A percentile compares a stretch with the other conserved stretches of the same genome.
Conservation (phyloP, 2,888 invertebrate genomes). For the Strigamia crassipes region DNA sequence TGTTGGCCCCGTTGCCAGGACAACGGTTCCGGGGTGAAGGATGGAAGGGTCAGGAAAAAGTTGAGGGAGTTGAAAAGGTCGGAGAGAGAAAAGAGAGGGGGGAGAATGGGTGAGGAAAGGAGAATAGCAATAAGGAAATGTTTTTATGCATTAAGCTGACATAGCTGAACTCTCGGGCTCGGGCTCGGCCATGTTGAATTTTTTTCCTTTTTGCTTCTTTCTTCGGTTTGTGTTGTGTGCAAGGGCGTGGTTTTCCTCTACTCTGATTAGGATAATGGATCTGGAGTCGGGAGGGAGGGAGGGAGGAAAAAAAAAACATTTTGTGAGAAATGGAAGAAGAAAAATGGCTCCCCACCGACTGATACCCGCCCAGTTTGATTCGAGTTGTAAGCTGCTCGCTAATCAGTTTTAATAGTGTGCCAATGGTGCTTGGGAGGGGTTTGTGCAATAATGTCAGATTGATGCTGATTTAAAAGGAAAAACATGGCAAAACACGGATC, state of each 20-base stretch:
- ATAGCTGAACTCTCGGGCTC: no score
- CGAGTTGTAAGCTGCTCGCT: conserved; percentile 38
- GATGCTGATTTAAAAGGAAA: conserved; percentile 31
- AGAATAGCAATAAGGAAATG: conserved; percentile 36
- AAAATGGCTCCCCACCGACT: conserved; percentile 37
- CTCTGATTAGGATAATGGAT: conserved; percentile 40
- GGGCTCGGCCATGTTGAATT: conserved; percentile 31
- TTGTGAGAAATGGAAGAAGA: conserved; percentile 26
- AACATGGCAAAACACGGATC: conserved; percentile 15
- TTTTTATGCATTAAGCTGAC: conserved; percentile 27
- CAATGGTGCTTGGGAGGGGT: conserved; percentile 33
- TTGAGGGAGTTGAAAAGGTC: conserved; percentile 21
- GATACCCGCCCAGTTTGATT: conserved; percentile 38
- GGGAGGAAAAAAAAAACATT: conserved; percentile 25
- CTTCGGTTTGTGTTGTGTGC: not conserved
- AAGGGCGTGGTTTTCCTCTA: conserved; percentile 26
- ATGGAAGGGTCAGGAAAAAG: conserved; percentile 29
- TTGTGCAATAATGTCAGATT: conserved; percentile 28
- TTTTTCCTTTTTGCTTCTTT: not conserved
- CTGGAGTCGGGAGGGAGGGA: not conserved
- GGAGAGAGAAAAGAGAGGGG: conserved; percentile 7
- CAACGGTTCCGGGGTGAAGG: conserved; percentile 15
- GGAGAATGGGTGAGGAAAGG: conserved; percentile 23
- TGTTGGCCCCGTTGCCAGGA: conserved; percentile 19
- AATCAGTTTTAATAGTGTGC: conserved; percentile 42